phyloP scores from a whole-genome alignment of 2,888 invertebrate genomes.

The Synergus gifuensis region DNA sequence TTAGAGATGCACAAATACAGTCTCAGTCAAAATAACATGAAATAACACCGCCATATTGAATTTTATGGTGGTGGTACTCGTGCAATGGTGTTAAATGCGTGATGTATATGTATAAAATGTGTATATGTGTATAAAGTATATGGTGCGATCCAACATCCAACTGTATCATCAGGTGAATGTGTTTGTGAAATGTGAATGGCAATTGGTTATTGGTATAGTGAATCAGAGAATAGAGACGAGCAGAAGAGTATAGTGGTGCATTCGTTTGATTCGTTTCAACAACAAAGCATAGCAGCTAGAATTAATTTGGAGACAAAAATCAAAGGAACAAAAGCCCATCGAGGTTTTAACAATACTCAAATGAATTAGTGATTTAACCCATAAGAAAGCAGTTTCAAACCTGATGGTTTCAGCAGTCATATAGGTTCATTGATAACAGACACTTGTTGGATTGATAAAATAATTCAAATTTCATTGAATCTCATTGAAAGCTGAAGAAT shows the following conservation, averaged over 20 bases:
- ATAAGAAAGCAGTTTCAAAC: neutral
- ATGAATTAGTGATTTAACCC: neutral
- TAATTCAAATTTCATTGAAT: neutral
- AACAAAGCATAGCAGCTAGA: neutral
- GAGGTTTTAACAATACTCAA: neutral
- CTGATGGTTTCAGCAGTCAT: neutral
- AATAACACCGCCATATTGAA: constrained; percentile 23
- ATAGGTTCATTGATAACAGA: neutral
- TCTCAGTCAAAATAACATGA: neutral
- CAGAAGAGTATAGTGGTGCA: too few relatives aligned
- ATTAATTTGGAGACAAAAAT: constrained; percentile 3
- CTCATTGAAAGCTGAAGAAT: neutral
- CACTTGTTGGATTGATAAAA: neutral
- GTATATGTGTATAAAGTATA: too few relatives aligned
- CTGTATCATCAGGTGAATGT: neutral
- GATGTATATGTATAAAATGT: neutral
- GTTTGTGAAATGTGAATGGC: constrained; percentile 24
- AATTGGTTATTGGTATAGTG: constrained; percentile 1
- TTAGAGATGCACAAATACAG: too few relatives aligned
- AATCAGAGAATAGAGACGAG: neutral
- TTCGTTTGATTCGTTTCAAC: neutral
- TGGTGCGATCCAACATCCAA: too few relatives aligned
- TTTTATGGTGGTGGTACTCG: constrained; percentile 3
- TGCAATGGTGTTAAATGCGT: neutral
- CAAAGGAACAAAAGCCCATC: neutral